Evolutionary conservation across 2,888 invertebrate genomes (phyloP).

Genomic region (Polyommatus iphigenia): DNA sequence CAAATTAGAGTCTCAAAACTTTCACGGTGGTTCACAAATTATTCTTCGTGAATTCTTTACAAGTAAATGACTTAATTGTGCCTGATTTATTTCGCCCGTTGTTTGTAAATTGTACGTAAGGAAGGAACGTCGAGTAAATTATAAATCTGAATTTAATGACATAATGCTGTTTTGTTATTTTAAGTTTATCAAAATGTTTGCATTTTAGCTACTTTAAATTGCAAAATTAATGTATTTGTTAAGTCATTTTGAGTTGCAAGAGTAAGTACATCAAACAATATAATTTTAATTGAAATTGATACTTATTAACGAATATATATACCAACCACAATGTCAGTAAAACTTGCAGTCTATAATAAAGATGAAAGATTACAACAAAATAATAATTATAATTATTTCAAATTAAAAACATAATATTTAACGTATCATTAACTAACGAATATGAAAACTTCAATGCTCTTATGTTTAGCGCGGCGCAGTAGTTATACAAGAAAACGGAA

Average conservation of each 20-base stretch:
- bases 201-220: not conserved
- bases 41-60: conserved; percentile 18
- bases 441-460: conserved; percentile 26
- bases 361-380: not conserved
- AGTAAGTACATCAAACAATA: not conserved
- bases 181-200: not conserved
- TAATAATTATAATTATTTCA: not conserved
- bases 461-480: not conserved
- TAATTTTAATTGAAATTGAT: not conserved
- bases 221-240: not conserved
- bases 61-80: conserved; percentile 17
- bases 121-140: not conserved
- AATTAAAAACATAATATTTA: not conserved
- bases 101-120: too few species aligned
- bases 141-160: not conserved
- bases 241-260: not conserved
- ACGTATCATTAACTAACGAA: conserved; percentile 14
- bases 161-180: not conserved
- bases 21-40: conserved; percentile 24
- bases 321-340: not conserved
- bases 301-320: not conserved
- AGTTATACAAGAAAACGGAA: conserved; percentile 25
- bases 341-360: not conserved
- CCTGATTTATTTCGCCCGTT: not conserved
- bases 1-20: conserved; percentile 27